Percentiles rank a stretch among this genome's conserved stretches.
These are phyloP conservation scores for Enhydra lutris DNA, from an alignment of 2,113 vertebrate species.

Conservation along the genomic window DNA sequence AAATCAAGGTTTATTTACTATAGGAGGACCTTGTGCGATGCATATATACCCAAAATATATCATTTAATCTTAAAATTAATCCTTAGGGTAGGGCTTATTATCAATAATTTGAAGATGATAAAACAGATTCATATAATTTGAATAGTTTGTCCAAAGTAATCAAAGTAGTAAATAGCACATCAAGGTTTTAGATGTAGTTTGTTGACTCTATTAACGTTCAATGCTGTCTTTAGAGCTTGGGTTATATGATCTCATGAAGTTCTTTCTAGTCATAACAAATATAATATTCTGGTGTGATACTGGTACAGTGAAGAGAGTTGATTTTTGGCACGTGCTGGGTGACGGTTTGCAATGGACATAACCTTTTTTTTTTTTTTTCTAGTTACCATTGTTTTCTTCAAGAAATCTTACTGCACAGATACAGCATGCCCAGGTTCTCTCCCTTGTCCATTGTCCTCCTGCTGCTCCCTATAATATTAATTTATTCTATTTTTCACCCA, in stretches of 20 bases:
- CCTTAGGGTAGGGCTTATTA: neutral
- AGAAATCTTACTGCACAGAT: neutral
- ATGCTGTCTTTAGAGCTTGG: neutral
- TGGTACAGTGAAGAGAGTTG: neutral
- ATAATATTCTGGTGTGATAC: neutral
- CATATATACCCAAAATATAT: neutral
- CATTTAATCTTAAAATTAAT: neutral
- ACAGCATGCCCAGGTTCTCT: neutral
- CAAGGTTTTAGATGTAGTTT: too few relatives aligned
- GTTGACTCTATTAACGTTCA: too few relatives aligned
- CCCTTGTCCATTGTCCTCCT: neutral
- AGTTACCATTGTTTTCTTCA: neutral
- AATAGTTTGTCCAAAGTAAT: neutral
- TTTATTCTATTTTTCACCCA: neutral
- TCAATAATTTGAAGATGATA: neutral
- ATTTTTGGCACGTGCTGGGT: neutral
- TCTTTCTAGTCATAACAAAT: neutral
- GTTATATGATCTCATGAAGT: neutral
- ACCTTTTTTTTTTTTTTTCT: neutral
- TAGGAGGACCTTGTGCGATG: neutral
- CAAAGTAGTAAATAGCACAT: neutral
- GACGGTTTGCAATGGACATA: neutral
- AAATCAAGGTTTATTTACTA: neutral
- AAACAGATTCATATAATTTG: neutral
- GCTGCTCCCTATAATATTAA: rapidly evolving